Conservation (phyloP, 2,888 invertebrate species). For the Ichneumon xanthorius region DNA sequence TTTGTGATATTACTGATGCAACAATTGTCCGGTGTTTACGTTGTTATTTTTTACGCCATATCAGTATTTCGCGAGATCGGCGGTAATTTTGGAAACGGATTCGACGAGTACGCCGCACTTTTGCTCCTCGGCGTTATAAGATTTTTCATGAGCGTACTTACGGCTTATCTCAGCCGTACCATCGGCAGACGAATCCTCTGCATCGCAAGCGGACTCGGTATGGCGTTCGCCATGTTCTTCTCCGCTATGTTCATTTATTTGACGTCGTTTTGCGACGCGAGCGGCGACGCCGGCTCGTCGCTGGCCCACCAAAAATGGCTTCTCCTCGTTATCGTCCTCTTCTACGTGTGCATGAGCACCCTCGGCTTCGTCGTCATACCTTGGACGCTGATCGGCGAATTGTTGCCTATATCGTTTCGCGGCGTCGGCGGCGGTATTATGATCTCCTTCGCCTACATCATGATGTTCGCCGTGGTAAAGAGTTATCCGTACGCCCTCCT, state of each 20-base stretch:
- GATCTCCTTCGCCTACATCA: slow-evolving; percentile 86
- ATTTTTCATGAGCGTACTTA: slow-evolving; percentile 86
- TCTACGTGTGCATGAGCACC: slow-evolving; percentile 86
- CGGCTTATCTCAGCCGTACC: slow-evolving; percentile 85
- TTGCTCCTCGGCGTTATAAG: slow-evolving; percentile 86
- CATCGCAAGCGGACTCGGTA: slow-evolving; percentile 86
- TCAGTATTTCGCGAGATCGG: slow-evolving; percentile 86
- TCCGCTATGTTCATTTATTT: slow-evolving; percentile 79
- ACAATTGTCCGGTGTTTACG: slow-evolving; percentile 87
- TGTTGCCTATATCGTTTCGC: slow-evolving; percentile 86
- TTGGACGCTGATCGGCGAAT: slow-evolving; percentile 87
- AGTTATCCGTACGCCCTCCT: slow-evolving; percentile 85
- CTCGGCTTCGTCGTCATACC: slow-evolving; percentile 87
- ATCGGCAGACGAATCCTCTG: slow-evolving; percentile 86
- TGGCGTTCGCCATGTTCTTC: slow-evolving; percentile 85
- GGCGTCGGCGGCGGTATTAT: slow-evolving; percentile 86
- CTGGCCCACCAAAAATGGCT: slow-evolving; percentile 82
- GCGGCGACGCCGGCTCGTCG: slow-evolving; percentile 73
- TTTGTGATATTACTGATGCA: slow-evolving; percentile 86
- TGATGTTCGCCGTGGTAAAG: slow-evolving; percentile 87
- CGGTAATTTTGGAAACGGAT: slow-evolving; percentile 83
- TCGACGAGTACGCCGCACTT: slow-evolving; percentile 85
- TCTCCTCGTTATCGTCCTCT: slow-evolving; percentile 84
- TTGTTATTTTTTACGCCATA: slow-evolving; percentile 87
- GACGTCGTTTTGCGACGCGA: slow-evolving; percentile 71